Percentiles rank a stretch among this genome's conserved stretches.
phyloP scores from a whole-genome alignment of 2,888 invertebrate species.

The Neoaliturus tenellus region DNA sequence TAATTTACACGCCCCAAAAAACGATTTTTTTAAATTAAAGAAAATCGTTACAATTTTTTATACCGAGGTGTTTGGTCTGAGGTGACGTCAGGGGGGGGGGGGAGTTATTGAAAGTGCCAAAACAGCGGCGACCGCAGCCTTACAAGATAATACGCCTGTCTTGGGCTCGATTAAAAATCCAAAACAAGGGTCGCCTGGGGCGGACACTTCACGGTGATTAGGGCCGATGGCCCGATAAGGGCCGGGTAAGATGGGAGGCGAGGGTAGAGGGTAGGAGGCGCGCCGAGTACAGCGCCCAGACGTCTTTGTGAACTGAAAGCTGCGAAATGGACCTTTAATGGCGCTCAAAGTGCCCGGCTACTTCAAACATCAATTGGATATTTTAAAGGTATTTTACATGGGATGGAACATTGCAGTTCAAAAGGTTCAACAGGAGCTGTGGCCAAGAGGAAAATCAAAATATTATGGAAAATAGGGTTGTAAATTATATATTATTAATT shows the following conservation, averaged over 20 bases:
- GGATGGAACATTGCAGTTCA: not conserved
- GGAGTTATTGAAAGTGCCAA: slow-evolving; percentile 1
- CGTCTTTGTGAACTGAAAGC: slow-evolving; percentile 35
- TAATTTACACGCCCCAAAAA: too few species aligned
- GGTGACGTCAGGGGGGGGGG: not conserved
- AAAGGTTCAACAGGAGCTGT: not conserved
- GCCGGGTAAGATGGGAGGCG: slow-evolving; percentile 21
- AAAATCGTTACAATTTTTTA: too few species aligned
- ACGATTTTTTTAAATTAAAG: too few species aligned
- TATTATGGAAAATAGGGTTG: too few species aligned
- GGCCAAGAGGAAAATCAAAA: not conserved
- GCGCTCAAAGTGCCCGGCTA: slow-evolving; percentile 30
- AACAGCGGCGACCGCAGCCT: not conserved
- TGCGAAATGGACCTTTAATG: slow-evolving; percentile 49
- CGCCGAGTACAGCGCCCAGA: not conserved
- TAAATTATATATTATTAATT: too few species aligned
- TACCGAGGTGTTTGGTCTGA: too few species aligned
- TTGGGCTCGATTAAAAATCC: slow-evolving; percentile 37
- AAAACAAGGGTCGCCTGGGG: slow-evolving; percentile 3
- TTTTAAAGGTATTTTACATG: slow-evolving; percentile 31
- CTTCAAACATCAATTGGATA: slow-evolving; percentile 41
- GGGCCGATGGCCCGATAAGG: not conserved
- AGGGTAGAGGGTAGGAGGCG: not conserved
- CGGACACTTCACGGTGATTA: slow-evolving; percentile 20
- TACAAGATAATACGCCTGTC: slow-evolving; percentile 28